Evolutionary conservation across 2,113 vertebrate species (phyloP).

Genomic region (Zosterops japonicus): DNA sequence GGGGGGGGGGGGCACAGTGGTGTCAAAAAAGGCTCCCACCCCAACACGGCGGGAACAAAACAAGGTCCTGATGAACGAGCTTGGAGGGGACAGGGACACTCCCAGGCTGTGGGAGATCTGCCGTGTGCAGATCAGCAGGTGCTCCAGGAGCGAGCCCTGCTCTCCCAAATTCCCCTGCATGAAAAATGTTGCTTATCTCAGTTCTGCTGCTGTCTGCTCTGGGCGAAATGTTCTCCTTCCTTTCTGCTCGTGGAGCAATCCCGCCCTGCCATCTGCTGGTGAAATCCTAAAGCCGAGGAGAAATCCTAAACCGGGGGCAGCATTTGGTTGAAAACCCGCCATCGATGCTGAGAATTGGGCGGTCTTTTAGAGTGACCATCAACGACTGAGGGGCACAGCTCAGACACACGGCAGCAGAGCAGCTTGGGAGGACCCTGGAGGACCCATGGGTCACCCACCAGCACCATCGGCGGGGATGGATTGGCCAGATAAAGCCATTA

Average conservation of each 20-base stretch:
- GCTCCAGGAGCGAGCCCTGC: not conserved
- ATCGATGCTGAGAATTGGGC: not conserved
- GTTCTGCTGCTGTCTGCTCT: not conserved
- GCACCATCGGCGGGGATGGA: accelerated
- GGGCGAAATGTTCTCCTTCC: not conserved
- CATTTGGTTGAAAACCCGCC: not conserved
- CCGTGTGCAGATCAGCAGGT: not conserved
- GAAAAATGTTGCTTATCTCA: not conserved
- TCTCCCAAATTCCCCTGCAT: not conserved
- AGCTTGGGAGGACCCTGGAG: not conserved
- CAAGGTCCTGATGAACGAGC: not conserved
- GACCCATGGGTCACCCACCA: not conserved
- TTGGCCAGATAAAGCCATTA: not conserved
- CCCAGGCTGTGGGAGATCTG: not conserved
- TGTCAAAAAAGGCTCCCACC: not conserved
- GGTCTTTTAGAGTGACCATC: not conserved
- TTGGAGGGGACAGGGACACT: not conserved
- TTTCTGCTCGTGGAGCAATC: not conserved
- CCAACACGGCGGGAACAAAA: accelerated
- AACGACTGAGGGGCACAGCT: accelerated
- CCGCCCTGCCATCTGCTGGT: constrained; percentile 68
- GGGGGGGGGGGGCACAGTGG: not conserved
- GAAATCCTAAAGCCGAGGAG: not conserved
- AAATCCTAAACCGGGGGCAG: not conserved
- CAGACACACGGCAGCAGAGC: too few relatives aligned